These are phyloP conservation scores for Acrocephalus scirpaceus DNA, from an alignment of 2,797 vertebrate species.

Conservation along the genomic window DNA sequence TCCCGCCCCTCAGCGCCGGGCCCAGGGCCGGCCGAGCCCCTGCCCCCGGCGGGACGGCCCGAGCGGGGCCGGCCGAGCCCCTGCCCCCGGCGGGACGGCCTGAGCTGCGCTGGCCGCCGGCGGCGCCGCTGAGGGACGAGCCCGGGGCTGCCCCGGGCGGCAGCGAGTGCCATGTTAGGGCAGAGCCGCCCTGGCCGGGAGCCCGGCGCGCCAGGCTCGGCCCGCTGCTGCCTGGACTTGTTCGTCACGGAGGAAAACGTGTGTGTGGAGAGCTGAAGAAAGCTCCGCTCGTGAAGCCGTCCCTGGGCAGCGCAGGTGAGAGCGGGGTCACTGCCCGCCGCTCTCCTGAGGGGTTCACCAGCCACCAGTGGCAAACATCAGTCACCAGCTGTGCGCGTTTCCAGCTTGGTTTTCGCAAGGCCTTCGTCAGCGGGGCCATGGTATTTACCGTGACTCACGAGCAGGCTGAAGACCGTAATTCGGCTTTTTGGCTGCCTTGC, in stretches of 20 bases:
- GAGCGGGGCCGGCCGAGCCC: too few relatives aligned
- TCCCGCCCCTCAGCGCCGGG: neutral
- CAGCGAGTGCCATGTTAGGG: neutral
- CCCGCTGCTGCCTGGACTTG: neutral
- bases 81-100: neutral
- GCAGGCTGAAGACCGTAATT: neutral
- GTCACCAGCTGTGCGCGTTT: neutral
- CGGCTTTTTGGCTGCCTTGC: neutral
- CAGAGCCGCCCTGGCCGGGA: neutral
- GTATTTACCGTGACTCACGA: neutral
- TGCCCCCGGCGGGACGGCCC: neutral
- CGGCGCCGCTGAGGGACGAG: neutral
- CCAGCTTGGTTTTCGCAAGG: neutral
- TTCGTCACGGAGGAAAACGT: too few relatives aligned
- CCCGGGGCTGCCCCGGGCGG: neutral
- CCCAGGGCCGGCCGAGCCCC: neutral
- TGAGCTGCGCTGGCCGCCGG: neutral
- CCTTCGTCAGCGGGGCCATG: neutral
- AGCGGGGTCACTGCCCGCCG: neutral
- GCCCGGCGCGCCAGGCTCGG: neutral
- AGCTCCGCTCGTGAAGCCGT: neutral
- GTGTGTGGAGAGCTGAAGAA: neutral
- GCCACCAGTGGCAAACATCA: rapidly evolving
- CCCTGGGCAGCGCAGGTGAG: neutral
- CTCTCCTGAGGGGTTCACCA: neutral